phyloP scores from a whole-genome alignment of 2,797 vertebrate genomes.

The Pitangus sulphuratus region DNA sequence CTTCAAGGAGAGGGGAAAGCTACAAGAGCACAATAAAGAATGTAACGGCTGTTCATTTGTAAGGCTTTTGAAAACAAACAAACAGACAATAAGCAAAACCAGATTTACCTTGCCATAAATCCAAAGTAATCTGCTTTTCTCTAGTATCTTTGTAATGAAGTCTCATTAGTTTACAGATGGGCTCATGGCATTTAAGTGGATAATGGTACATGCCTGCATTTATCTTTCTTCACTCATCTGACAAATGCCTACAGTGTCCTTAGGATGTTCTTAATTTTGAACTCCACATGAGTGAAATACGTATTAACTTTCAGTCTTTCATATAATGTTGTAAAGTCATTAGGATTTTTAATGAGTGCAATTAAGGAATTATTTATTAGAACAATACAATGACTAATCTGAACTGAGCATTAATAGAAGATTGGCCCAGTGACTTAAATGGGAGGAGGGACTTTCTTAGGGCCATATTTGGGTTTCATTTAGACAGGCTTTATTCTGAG shows the following conservation, averaged over 20 bases:
- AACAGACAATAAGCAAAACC: slow-evolving; percentile 30
- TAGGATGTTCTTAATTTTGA: slow-evolving; percentile 28
- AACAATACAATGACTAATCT: not conserved
- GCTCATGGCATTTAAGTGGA: not conserved
- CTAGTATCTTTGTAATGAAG: slow-evolving; percentile 56
- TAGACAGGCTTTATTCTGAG: not conserved
- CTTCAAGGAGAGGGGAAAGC: not conserved
- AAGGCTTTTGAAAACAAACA: slow-evolving; percentile 36
- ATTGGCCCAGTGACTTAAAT: not conserved
- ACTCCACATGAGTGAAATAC: not conserved
- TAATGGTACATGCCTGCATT: not conserved
- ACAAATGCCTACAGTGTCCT: not conserved
- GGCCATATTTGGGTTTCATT: not conserved
- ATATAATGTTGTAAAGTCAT: not conserved
- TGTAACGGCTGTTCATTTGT: slow-evolving; percentile 39
- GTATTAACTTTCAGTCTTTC: not conserved
- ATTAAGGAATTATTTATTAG: not conserved
- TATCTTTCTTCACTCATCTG: slow-evolving; percentile 26
- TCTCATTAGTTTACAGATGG: slow-evolving; percentile 63
- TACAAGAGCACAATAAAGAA: slow-evolving; percentile 5
- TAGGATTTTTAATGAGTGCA: not conserved
- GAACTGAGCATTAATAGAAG: not conserved
- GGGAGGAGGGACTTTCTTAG: not conserved
- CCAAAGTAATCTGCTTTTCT: slow-evolving; percentile 68
- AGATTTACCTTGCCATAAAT: slow-evolving; percentile 58